Conservation (phyloP, 2,113 vertebrate species). For the Rhineura floridana region DNA sequence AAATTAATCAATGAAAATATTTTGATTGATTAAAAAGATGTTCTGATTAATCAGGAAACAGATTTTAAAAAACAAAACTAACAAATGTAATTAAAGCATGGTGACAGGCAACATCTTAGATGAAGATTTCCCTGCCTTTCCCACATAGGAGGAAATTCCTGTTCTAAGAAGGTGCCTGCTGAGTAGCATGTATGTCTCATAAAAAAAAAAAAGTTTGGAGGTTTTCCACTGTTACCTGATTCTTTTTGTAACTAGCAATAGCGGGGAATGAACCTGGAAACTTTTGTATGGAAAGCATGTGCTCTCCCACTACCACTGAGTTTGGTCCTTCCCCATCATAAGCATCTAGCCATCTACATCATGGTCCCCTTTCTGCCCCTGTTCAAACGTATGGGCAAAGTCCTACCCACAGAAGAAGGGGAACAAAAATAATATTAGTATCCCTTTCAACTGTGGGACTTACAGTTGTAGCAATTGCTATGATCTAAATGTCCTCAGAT, state of each 20-base stretch:
- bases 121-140: neutral
- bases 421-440: neutral
- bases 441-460: neutral
- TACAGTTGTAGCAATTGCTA: neutral
- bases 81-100: neutral
- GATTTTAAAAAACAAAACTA: neutral
- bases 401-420: neutral
- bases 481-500: neutral
- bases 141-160: too few species aligned
- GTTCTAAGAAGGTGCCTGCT: neutral
- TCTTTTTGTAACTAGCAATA: too few species aligned
- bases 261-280: too few species aligned
- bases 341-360: too few species aligned
- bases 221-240: too few species aligned
- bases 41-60: neutral
- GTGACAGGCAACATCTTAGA: neutral
- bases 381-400: neutral
- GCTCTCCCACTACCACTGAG: too few species aligned
- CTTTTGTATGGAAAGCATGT: too few species aligned
- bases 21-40: neutral
- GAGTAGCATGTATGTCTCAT: neutral
- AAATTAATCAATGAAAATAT: neutral
- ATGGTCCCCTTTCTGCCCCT: neutral
- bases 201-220: too few species aligned
- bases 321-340: too few species aligned